These are phyloP conservation scores for Neogobius melanostomus DNA, from an alignment of 2,113 vertebrate species.

Conservation along the genomic window DNA sequence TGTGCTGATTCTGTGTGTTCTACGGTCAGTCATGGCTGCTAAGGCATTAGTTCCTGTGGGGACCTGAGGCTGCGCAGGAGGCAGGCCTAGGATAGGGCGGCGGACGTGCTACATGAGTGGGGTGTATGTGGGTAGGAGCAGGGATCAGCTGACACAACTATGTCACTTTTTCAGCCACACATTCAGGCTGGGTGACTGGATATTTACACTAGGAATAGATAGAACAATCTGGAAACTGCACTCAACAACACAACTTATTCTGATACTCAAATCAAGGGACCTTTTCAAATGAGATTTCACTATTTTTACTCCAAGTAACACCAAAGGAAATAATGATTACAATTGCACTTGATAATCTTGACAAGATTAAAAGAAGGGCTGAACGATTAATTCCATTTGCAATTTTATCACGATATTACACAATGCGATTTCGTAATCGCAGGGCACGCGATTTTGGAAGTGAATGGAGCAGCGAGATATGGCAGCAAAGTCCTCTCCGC, in stretches of 20 bases:
- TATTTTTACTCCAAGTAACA: too few species aligned
- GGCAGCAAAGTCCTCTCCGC: too few species aligned
- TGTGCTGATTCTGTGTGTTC: slow-evolving; percentile 25
- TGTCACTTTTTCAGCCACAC: slow-evolving; percentile 57
- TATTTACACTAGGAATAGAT: slow-evolving; percentile 13
- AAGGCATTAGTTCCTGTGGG: slow-evolving; percentile 48
- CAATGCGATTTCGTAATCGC: too few species aligned
- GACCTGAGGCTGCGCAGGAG: slow-evolving; percentile 40
- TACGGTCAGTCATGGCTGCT: slow-evolving; percentile 45
- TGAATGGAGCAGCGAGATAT: too few species aligned
- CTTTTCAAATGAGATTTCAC: background rate
- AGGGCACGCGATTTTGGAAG: too few species aligned
- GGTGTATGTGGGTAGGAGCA: slow-evolving; percentile 2
- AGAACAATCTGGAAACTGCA: slow-evolving; percentile 15
- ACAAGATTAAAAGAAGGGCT: too few species aligned
- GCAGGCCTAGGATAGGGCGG: slow-evolving; percentile 34
- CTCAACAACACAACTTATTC: slow-evolving; percentile 8
- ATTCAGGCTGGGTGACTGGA: slow-evolving; percentile 44
- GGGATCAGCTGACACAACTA: slow-evolving; percentile 62
- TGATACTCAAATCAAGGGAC: background rate
- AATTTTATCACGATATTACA: too few species aligned
- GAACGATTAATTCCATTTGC: too few species aligned
- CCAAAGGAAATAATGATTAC: too few species aligned
- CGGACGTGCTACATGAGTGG: slow-evolving; percentile 32
- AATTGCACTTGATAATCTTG: too few species aligned